phyloP scores from a whole-genome alignment of 2,888 invertebrate species.

The Phlogophora meticulosa region DNA sequence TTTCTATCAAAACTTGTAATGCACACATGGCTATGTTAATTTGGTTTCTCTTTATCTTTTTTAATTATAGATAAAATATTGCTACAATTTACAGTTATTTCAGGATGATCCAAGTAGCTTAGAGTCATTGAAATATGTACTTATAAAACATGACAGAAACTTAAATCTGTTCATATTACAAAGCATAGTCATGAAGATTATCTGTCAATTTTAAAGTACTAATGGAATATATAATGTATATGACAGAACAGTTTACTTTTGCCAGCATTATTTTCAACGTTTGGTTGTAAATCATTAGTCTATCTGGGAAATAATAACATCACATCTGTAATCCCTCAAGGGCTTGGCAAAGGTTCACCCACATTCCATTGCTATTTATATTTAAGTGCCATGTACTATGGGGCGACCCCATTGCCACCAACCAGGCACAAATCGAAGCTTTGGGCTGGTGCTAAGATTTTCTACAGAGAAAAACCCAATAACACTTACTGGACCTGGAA shows the following conservation, averaged over 20 bases:
- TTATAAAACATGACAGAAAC: not conserved
- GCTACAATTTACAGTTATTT: slow-evolving; percentile 8
- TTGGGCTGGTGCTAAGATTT: too few relatives aligned
- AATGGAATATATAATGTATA: too few relatives aligned
- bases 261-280: not conserved
- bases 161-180: not conserved
- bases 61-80: not conserved
- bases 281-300: too few relatives aligned
- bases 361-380: too few relatives aligned
- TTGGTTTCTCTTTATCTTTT: not conserved
- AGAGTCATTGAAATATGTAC: not conserved
- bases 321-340: too few relatives aligned
- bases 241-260: not conserved
- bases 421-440: too few relatives aligned
- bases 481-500: too few relatives aligned
- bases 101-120: not conserved
- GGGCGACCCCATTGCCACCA: too few relatives aligned
- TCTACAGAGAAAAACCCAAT: too few relatives aligned
- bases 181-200: not conserved
- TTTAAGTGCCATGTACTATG: too few relatives aligned
- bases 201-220: slow-evolving; percentile 5
- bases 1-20: slow-evolving; percentile 13
- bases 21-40: not conserved
- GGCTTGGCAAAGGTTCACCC: too few relatives aligned
- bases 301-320: too few relatives aligned